phyloP scores from a whole-genome alignment of 2,888 invertebrate species.

The Odontothrips loti region DNA sequence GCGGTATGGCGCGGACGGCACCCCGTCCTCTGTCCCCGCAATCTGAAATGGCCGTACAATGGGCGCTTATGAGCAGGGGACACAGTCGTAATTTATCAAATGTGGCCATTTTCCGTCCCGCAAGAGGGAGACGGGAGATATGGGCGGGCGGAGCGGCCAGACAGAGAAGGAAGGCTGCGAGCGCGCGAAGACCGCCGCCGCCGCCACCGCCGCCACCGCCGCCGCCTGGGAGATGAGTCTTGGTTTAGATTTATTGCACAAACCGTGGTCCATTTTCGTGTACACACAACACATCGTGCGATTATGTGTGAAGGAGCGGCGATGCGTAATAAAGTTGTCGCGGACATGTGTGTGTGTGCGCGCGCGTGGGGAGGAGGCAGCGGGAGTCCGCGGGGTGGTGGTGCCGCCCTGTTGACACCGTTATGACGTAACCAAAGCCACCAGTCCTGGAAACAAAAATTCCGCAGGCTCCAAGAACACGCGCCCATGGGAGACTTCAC shows the following conservation, averaged over 20 bases:
- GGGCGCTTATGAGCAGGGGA: slow-evolving; percentile 9
- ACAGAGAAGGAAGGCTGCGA: not conserved
- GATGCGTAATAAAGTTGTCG: slow-evolving; percentile 18
- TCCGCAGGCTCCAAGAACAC: no score
- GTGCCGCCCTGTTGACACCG: no score
- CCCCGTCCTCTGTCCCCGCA: not conserved
- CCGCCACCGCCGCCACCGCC: not conserved
- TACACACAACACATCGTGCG: slow-evolving; percentile 24
- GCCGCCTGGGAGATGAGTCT: not conserved
- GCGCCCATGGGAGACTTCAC: no score
- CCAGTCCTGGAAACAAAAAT: no score
- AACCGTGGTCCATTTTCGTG: slow-evolving; percentile 22
- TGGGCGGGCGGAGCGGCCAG: not conserved
- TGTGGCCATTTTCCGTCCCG: slow-evolving; percentile 17
- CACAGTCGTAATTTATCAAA: slow-evolving; percentile 15
- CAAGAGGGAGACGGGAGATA: not conserved
- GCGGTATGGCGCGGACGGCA: not conserved
- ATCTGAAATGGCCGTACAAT: slow-evolving; percentile 19
- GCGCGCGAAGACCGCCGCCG: not conserved
- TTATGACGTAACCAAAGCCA: no score
- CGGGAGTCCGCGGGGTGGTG: not conserved
- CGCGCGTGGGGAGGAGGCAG: not conserved
- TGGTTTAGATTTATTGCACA: slow-evolving; percentile 20
- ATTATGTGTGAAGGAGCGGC: slow-evolving; percentile 24
- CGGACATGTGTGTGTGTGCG: not conserved